Conservation (phyloP, 2,113 vertebrate genomes). For the Acanthochromis polyacanthus region DNA sequence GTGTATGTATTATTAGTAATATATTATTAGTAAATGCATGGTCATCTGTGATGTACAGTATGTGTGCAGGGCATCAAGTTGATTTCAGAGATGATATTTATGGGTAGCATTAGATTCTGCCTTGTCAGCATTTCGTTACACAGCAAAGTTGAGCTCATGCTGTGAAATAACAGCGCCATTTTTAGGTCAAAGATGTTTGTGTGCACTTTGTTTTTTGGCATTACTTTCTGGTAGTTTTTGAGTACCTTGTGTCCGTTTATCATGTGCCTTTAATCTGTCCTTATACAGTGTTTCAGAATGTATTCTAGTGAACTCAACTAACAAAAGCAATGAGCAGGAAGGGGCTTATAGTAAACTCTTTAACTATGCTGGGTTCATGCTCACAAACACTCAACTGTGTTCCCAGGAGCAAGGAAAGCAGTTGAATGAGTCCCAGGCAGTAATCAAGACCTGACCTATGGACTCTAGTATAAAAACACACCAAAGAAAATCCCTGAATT, state of each 20-base stretch:
- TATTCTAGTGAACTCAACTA: background rate
- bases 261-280: conserved; percentile 18
- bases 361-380: conserved; percentile 26
- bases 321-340: conserved; percentile 29
- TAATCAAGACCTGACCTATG: conserved; percentile 24
- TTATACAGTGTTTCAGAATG: background rate
- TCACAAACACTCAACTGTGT: background rate
- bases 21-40: conserved; percentile 12
- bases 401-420: conserved; percentile 19
- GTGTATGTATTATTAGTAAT: conserved; percentile 11
- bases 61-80: conserved; percentile 14
- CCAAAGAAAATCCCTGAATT: conserved; percentile 31
- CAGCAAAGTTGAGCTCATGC: conserved; percentile 51
- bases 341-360: conserved; percentile 26
- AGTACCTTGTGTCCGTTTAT: conserved; percentile 28
- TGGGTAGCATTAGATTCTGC: conserved; percentile 20
- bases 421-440: conserved; percentile 28
- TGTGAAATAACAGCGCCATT: conserved; percentile 24
- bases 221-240: conserved; percentile 28
- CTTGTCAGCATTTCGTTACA: conserved; percentile 31
- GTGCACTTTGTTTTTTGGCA: conserved; percentile 59
- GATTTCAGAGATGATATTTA: conserved; percentile 24
- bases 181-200: conserved; percentile 43
- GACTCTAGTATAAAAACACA: conserved; percentile 32
- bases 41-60: conserved; percentile 61